Evolutionary conservation across 2,888 invertebrate genomes (phyloP), one percentile per base, ranked within the genome.

Genomic region (Leptogaster cylindrica): DNA sequence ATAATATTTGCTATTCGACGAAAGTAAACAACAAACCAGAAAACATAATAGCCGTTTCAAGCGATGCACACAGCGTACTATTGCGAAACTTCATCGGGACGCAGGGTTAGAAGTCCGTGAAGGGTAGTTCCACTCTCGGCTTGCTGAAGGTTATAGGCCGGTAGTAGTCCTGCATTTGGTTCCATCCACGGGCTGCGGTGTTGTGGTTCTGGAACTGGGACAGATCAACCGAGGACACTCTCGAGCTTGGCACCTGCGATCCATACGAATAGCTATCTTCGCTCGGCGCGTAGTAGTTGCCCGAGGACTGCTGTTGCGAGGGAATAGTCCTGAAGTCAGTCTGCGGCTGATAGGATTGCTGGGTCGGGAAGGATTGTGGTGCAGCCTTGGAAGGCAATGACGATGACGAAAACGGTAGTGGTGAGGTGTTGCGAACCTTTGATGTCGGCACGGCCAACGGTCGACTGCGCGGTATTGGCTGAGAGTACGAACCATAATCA

Each of bases 111-210:
- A 83, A 86, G 77, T 86, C 86, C 33, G 85, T 82, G 75, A 82
- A 86, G 0, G 79, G 76, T 39, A 79, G 65, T 25, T 76, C 67
- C 70, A 72, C 68, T 1, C 48, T n/a, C 20, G 61, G 18, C 71
- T 73, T 46, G 77, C 87, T 86, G 81, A 91, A 90, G 70, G 88
- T 86, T 41, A 92, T 85, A 0, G 92, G 91, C 68, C 88, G 84
- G 81, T 92, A 92, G 71, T 86, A 87, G 51, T 87, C 85, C 72
- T 85, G 84, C 73, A 85, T 84, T 73, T 88, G 86, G 10, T 88
- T 87, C 92, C 93, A 93, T 1, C 93, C 93, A 28, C 92, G 85
- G 3, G 93, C 89, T 28, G 92, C 91, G 0, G 90, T 91, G 74
- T 93, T 93, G 80, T 92, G 93, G 75, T 91, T 92, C 16, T 76